These are phyloP conservation scores for Falcunculus frontatus DNA, from an alignment of 2,113 vertebrate species.

Conservation along the genomic window DNA sequence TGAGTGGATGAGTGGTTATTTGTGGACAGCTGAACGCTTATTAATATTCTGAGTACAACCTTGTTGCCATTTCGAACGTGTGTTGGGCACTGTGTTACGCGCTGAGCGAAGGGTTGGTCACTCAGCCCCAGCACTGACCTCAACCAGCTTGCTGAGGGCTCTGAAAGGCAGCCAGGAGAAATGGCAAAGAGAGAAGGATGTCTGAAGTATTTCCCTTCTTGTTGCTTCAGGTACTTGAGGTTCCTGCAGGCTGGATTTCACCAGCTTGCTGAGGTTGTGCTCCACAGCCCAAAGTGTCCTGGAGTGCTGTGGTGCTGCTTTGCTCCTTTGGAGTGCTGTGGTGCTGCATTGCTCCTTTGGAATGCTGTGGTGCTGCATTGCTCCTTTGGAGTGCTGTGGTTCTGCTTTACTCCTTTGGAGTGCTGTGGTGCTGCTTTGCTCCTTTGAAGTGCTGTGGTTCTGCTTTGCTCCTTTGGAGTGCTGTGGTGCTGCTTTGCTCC, in stretches of 20 bases:
- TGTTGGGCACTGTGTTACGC: background rate
- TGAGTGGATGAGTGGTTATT: background rate
- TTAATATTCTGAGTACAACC: background rate
- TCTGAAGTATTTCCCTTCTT: background rate
- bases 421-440: background rate
- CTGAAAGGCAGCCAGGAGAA: background rate
- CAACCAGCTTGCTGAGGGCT: background rate
- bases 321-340: background rate
- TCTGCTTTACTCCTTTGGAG: background rate
- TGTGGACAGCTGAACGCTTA: background rate
- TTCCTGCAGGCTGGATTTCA: background rate
- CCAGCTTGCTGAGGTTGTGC: background rate
- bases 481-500: accelerated
- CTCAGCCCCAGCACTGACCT: background rate
- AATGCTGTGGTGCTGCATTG: background rate
- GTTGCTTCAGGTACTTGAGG: background rate
- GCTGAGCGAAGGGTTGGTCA: background rate
- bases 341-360: background rate
- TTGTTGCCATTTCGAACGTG: accelerated
- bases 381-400: background rate
- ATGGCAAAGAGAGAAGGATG: background rate
- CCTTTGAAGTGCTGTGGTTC: background rate
- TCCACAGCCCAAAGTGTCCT: background rate
- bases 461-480: background rate
- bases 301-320: accelerated